phyloP scores from a whole-genome alignment of 2,113 vertebrate species.

The Malaclemys terrapin region DNA sequence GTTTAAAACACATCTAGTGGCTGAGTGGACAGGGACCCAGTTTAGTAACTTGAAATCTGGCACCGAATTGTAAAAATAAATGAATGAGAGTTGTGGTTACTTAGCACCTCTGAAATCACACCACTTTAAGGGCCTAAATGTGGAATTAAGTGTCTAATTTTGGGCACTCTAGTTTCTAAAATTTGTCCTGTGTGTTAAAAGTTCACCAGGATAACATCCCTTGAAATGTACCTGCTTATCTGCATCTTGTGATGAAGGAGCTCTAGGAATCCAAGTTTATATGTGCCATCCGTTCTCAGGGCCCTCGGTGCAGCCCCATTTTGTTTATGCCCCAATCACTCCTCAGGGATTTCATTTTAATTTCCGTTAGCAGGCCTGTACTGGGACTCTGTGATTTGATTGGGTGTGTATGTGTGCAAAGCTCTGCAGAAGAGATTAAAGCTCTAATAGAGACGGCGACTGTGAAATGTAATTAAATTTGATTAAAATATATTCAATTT shows the following conservation, averaged over 20 bases:
- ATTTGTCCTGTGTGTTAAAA: neutral
- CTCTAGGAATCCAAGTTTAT: rapidly evolving
- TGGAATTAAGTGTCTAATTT: neutral
- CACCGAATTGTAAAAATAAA: neutral
- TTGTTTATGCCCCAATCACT: rapidly evolving
- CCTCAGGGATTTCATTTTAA: neutral
- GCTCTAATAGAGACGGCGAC: neutral
- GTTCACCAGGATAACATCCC: neutral
- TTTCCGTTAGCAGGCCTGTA: rapidly evolving
- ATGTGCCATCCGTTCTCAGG: neutral
- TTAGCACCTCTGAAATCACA: neutral
- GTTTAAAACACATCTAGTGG: neutral
- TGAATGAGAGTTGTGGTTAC: neutral
- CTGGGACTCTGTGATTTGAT: neutral
- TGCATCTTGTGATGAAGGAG: neutral
- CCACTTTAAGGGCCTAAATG: neutral
- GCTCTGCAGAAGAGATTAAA: neutral
- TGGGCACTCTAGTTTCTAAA: neutral
- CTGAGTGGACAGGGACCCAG: neutral
- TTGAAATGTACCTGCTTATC: neutral
- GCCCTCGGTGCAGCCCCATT: neutral
- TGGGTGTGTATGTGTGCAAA: rapidly evolving
- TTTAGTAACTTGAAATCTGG: neutral
- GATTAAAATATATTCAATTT: neutral
- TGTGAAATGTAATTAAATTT: neutral